Evolutionary conservation across 2,113 vertebrate species (phyloP).

Genomic region (Corynorhinus townsendii): DNA sequence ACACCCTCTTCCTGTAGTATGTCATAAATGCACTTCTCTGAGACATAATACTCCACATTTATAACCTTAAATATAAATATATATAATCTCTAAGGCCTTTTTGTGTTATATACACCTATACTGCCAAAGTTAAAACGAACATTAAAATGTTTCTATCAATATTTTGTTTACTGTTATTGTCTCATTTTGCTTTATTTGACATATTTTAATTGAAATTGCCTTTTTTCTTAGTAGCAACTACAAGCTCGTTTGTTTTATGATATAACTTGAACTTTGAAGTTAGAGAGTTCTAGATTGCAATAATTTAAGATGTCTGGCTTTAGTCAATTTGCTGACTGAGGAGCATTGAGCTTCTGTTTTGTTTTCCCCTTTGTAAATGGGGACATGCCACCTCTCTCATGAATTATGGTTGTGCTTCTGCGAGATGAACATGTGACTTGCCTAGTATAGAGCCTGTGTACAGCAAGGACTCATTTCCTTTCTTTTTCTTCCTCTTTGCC

Average conservation of each 20-base stretch:
- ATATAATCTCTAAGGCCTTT: not conserved
- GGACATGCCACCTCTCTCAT: not conserved
- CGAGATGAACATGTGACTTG: fast-evolving
- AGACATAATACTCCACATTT: not conserved
- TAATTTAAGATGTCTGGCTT: not conserved
- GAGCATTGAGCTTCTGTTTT: not conserved
- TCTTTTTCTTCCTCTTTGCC: not conserved
- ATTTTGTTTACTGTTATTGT: not conserved
- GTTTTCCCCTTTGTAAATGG: not conserved
- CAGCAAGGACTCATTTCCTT: not conserved
- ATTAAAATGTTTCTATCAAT: not conserved
- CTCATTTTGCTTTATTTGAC: not conserved
- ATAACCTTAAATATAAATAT: not conserved
- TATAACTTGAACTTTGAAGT: not conserved
- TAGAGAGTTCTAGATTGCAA: not conserved
- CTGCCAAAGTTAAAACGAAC: not conserved
- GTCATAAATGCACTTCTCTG: not conserved
- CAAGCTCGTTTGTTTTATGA: not conserved
- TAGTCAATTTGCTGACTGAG: not conserved
- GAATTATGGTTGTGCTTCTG: not conserved
- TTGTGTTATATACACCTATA: not conserved
- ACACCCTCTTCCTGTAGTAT: not conserved
- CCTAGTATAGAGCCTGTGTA: not conserved
- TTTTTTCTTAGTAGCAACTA: not conserved
- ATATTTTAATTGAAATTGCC: not conserved